Evolutionary conservation across 37 sponge, comb jelly and placozoan genomes (phyloP), one percentile per base, ranked within the genome.

Genomic region (Beroe ovata): DNA sequence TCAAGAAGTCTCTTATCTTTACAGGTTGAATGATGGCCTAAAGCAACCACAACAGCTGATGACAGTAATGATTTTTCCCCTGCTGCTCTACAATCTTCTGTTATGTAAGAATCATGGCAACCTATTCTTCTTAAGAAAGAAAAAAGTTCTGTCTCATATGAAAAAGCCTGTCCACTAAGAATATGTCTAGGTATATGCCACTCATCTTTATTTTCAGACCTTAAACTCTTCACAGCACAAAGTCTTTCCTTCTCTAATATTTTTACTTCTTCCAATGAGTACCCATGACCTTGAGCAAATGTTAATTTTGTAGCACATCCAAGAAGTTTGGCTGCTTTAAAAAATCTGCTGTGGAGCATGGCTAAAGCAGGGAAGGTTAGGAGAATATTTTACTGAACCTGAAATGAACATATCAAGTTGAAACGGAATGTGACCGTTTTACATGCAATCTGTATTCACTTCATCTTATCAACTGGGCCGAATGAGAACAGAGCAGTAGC

Each of bases 221-320:
- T 39, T 3, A 77, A 41, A 21, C 47, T 77, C 33, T 30, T 35
- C 0, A 77, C 84, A 33, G 14, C 23, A n/a, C 84, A 23, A n/a
- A 42, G 21, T 77, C 84, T 37, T 23, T 77, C 84, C 29, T 42
- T 42, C 23, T 77, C 84, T 54, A 77, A 42, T 8, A 77, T n/a
- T 18, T 40, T 4, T 6, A 77, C 38, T 40, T 77, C 84, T 11
- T 77, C 54, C 28, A 30, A 11, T 4, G 47, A 42, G 54, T 77
- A 77, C 0, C 84, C 84, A 42, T 77, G 84, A 14, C 84, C 84
- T 42, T 77, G 84, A 2, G 84, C 84, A 77, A 77, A 77, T 2
- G 84, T 77, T 16, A 77, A 18, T 42, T 77, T 77, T 11, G 84
- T 77, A 77, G 84, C 84, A 42, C 54, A 35, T 32, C 84, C 84